phyloP scores from a whole-genome alignment of 2,888 invertebrate species.

The Tupiocoris notatus region DNA sequence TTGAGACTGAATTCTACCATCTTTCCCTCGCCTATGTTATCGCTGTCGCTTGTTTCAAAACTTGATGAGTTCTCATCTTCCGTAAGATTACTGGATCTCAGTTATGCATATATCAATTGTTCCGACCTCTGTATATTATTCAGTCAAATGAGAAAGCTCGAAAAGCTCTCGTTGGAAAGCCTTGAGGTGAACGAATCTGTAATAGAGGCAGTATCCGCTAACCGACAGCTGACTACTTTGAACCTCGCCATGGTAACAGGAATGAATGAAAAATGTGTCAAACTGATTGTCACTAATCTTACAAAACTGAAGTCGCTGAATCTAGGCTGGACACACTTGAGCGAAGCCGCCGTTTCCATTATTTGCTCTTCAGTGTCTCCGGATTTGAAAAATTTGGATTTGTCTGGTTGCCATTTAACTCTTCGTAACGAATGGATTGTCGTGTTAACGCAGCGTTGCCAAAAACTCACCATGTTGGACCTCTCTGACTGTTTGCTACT shows the following conservation, averaged over 20 bases:
- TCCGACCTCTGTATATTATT: conserved; percentile 60
- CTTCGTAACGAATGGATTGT: conserved; percentile 63
- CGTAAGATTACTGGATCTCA: conserved; percentile 18
- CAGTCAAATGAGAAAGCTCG: conserved; percentile 66
- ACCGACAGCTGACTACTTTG: conserved; percentile 69
- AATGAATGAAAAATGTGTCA: conserved; percentile 64
- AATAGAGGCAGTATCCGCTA: conserved; percentile 67
- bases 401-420: conserved; percentile 63
- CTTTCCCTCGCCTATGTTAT: conserved; percentile 19
- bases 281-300: conserved; percentile 46
- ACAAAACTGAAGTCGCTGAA: conserved; percentile 69
- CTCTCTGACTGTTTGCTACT: conserved; percentile 81
- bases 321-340: conserved; percentile 77
- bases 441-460: conserved; percentile 65
- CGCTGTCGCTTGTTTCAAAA: not conserved
- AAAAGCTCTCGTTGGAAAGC: conserved; percentile 83
- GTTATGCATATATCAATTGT: conserved; percentile 55
- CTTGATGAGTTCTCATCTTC: conserved; percentile 2
- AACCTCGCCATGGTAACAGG: conserved; percentile 82
- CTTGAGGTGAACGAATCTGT: conserved; percentile 65
- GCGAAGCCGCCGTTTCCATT: conserved; percentile 43
- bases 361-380: conserved; percentile 59
- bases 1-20: conserved; percentile 64
- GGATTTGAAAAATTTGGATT: conserved; percentile 70
- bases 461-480: conserved; percentile 77